Percentiles rank a stretch among this genome's conserved stretches.
Evolutionary conservation across 2,888 invertebrate species (phyloP).

Genomic region (Zonitis immaculata): DNA sequence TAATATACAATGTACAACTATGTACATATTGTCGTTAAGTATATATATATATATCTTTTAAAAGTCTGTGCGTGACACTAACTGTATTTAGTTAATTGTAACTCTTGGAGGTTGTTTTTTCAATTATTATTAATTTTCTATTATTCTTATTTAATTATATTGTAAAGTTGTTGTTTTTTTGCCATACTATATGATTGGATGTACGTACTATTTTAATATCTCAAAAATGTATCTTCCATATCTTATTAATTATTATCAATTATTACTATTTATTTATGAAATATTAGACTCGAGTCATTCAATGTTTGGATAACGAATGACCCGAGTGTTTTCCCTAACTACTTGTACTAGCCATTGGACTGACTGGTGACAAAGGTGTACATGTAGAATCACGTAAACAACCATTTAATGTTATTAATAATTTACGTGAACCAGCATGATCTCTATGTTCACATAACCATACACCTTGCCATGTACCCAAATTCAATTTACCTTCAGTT

Average conservation of each 20-base stretch:
- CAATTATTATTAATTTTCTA: background rate
- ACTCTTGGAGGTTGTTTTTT: slow-evolving; percentile 6
- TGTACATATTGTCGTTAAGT: slow-evolving; percentile 51
- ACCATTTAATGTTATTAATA: slow-evolving; percentile 79
- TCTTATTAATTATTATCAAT: slow-evolving; percentile 4
- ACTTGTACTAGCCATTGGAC: slow-evolving; percentile 83
- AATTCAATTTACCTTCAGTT: slow-evolving; percentile 89
- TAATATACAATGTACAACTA: slow-evolving; percentile 47
- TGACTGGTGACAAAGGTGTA: slow-evolving; percentile 81
- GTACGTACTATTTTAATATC: background rate
- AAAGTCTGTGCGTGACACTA: slow-evolving; percentile 39
- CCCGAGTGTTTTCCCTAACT: slow-evolving; percentile 74
- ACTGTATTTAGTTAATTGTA: slow-evolving; percentile 16
- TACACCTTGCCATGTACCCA: slow-evolving; percentile 97
- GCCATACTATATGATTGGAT: background rate
- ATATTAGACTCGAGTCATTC: slow-evolving; percentile 47
- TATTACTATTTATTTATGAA: slow-evolving; percentile 20
- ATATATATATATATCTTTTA: slow-evolving; percentile 39
- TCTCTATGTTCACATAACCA: slow-evolving; percentile 98
- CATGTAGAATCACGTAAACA: slow-evolving; percentile 82
- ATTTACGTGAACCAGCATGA: slow-evolving; percentile 88
- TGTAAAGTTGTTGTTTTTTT: too few relatives aligned
- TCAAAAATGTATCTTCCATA: too few relatives aligned
- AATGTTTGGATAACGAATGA: slow-evolving; percentile 49
- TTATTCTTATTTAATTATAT: too few relatives aligned